Percentiles rank a stretch among this genome's conserved stretches.
These are phyloP conservation scores for Halictus rubicundus DNA, from an alignment of 1,140 invertebrate genomes.

Conservation along the genomic window DNA sequence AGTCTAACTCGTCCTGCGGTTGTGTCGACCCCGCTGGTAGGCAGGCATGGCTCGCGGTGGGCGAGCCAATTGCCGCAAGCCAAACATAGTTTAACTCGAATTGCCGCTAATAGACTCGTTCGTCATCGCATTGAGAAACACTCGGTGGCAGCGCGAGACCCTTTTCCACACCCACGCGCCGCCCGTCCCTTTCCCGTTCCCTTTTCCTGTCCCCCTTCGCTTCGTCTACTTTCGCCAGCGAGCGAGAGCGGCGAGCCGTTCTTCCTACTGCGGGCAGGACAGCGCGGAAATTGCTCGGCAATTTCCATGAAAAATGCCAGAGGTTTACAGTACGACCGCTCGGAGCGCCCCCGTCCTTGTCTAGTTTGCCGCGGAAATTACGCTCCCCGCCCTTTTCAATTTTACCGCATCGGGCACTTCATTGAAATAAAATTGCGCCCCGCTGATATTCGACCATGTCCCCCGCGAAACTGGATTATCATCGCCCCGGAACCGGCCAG, in stretches of 20 bases:
- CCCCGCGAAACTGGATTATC: slow-evolving; percentile 27
- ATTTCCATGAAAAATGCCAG: slow-evolving; percentile 65
- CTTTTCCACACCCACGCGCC: slow-evolving; percentile 7
- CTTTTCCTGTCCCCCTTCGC: slow-evolving; percentile 1
- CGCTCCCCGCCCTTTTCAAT: slow-evolving; percentile 50
- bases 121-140: slow-evolving; percentile 34
- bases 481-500: background rate
- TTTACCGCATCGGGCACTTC: slow-evolving; percentile 39
- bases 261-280: slow-evolving; percentile 23
- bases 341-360: slow-evolving; percentile 31
- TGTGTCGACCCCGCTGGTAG: background rate
- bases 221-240: background rate
- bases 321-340: slow-evolving; percentile 49
- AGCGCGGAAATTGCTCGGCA: slow-evolving; percentile 61
- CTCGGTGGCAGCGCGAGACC: background rate
- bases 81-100: slow-evolving; percentile 69
- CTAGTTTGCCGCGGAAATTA: slow-evolving; percentile 58
- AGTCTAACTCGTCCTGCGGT: slow-evolving; percentile 3
- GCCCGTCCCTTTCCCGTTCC: too few species aligned
- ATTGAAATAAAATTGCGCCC: slow-evolving; percentile 54
- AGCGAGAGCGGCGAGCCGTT: background rate
- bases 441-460: slow-evolving; percentile 26
- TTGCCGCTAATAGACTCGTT: slow-evolving; percentile 65
- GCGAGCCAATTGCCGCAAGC: slow-evolving; percentile 53
- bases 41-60: slow-evolving; percentile 19